Base-by-base conservation (phyloP, 2,113 vertebrate genomes). In the Bufo bufo region DNA sequence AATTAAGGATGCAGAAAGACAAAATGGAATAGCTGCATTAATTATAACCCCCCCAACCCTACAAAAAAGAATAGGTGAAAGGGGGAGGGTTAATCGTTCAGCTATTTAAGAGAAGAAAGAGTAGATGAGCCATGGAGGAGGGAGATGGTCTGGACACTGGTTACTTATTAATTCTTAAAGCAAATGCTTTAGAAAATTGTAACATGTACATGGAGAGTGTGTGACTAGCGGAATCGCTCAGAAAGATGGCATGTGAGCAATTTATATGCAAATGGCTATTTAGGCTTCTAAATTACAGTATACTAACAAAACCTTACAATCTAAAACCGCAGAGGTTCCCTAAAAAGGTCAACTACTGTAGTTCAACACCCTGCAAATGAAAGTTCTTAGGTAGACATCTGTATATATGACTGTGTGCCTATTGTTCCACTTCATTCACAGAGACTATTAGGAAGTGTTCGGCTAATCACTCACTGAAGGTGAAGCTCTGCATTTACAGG, bases 1-100 rank as follows among this genome's bases (percentile, higher is more conserved):
- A 94, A 96, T 93, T 95, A 96, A 95, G 96, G 96, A 97, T 97
- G 96, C 96, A 95, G 95, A 97, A 96, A 96, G 96, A 74, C 45
- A 84, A 77, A 75, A 65, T 50, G 49, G 87, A 84, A 84, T 66
- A 77, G 82, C 71, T 84, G 87, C 72, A 78, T 89, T 71, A 84
- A 84, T 89, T 89, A 89, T 89, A 89, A 84, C 54, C 82, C 65
- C 84, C 84, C 23, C 69, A 72, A 33, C 33, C 71, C 66, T 19
- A 45, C 20, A 54, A n/a, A 77, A 85, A 80, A 61, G 9, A 81
- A 47, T 61, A 81, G 54, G 78, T 81, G 78, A 81, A 83, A 69
- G 10, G 82, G 82, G 82, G 82, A 54, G 82, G 49, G 65, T 52
- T 71, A 83, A 83, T 83, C 45, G 61, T 69, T 23, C 19, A 23